These are phyloP conservation scores for Notocelia uddmanniana DNA, from an alignment of 2,888 invertebrate genomes.

Conservation along the genomic window DNA sequence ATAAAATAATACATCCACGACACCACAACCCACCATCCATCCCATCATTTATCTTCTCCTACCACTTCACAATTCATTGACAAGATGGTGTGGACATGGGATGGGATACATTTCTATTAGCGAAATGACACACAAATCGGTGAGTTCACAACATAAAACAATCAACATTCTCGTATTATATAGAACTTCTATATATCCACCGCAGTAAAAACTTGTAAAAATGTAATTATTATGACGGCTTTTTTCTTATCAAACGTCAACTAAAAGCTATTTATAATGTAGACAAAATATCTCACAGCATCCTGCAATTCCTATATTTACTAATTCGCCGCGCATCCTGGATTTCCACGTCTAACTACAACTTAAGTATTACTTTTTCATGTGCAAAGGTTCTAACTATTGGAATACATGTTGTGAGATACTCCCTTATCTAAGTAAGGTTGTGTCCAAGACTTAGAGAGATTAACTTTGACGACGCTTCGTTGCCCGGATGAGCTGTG, in stretches of 20 bases:
- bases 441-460: slow-evolving; percentile 50
- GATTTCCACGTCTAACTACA: slow-evolving; percentile 49
- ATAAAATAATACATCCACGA: no score
- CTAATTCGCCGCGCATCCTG: slow-evolving; percentile 62
- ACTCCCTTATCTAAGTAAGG: slow-evolving; percentile 2
- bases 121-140: no score
- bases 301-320: slow-evolving; percentile 57
- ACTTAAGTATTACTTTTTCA: slow-evolving; percentile 32
- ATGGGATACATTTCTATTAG: no score
- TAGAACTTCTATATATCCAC: no score
- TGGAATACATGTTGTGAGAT: background rate
- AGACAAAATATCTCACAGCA: slow-evolving; percentile 25
- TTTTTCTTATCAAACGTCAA: slow-evolving; percentile 2
- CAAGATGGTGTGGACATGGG: no score
- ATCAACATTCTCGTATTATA: no score
- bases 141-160: no score
- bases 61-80: no score
- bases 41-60: no score
- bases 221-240: background rate
- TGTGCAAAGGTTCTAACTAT: background rate
- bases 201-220: background rate
- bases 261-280: slow-evolving; percentile 14
- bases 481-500: slow-evolving; percentile 11
- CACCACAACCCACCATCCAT: no score
- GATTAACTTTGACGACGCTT: slow-evolving; percentile 34